Percentiles rank a stretch among this genome's conserved stretches.
Conservation (phyloP, 2,888 invertebrate species). For the Spicauda simplicius region DNA sequence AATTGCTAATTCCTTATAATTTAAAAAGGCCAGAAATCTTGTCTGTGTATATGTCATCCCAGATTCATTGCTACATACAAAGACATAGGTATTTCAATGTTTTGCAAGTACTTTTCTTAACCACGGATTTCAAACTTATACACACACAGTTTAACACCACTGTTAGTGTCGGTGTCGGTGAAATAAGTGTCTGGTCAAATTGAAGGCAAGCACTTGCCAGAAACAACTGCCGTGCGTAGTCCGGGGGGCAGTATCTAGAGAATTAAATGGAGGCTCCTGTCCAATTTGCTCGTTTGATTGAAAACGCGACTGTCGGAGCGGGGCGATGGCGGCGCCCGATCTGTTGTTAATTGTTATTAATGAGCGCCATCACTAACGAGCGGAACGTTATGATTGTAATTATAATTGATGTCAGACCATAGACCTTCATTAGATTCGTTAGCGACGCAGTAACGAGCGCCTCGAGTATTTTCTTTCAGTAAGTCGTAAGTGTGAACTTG, state of each 20-base stretch:
- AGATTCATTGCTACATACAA: too few relatives aligned
- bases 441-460: conserved; percentile 8
- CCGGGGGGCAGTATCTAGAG: background rate
- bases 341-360: conserved; percentile 49
- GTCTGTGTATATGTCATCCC: too few relatives aligned
- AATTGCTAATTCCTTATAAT: too few relatives aligned
- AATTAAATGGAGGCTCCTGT: background rate
- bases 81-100: too few relatives aligned
- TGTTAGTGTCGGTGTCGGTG: too few relatives aligned
- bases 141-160: too few relatives aligned
- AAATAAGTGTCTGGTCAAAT: too few relatives aligned
- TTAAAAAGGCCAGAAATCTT: too few relatives aligned
- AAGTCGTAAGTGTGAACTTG: background rate
- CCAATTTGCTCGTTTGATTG: conserved; percentile 13
- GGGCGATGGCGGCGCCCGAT: conserved; percentile 25
- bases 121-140: too few relatives aligned
- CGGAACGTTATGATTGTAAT: conserved; percentile 24
- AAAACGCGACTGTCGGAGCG: conserved; percentile 18
- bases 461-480: conserved; percentile 20
- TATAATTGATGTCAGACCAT: conserved; percentile 20
- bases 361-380: conserved; percentile 40
- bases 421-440: conserved; percentile 17
- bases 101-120: too few relatives aligned
- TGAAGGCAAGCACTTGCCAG: too few relatives aligned
- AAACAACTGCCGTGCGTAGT: too few relatives aligned